Conservation (phyloP, 1,140 invertebrate genomes). For the Eueides isabella region DNA sequence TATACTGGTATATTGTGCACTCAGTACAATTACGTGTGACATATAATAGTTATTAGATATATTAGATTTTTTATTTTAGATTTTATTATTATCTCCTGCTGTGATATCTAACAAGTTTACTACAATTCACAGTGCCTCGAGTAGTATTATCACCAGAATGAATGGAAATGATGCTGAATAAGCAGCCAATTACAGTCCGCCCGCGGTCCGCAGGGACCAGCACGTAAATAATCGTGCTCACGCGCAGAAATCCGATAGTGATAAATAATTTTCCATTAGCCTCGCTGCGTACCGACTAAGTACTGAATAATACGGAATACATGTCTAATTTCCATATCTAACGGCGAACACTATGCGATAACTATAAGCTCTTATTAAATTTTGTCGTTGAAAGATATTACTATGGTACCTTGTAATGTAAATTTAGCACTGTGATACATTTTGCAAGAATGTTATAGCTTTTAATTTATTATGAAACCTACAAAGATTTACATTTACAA, state of each 20-base stretch:
- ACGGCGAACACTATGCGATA: constrained; percentile 57
- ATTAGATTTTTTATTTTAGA: too few relatives aligned
- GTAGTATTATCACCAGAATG: constrained; percentile 70
- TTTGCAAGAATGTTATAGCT: constrained; percentile 52
- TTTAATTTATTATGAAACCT: constrained; percentile 44
- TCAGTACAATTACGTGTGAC: neutral
- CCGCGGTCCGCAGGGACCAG: constrained; percentile 59
- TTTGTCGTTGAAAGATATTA: constrained; percentile 72
- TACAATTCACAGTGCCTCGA: constrained; percentile 49
- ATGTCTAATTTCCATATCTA: constrained; percentile 67
- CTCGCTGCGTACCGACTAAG: constrained; percentile 38
- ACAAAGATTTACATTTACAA: neutral
- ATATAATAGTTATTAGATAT: neutral
- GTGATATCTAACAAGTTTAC: constrained; percentile 42
- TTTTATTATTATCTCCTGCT: constrained; percentile 21
- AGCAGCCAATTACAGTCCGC: constrained; percentile 67
- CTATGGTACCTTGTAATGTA: constrained; percentile 69
- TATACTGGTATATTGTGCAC: neutral
- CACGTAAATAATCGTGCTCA: constrained; percentile 69
- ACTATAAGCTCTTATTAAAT: constrained; percentile 67
- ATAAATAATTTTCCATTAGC: constrained; percentile 76
- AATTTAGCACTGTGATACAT: constrained; percentile 70
- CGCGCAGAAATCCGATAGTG: constrained; percentile 64
- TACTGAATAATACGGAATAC: constrained; percentile 32
- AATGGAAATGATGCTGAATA: constrained; percentile 74